Percentiles rank a stretch among this genome's conserved stretches.
Evolutionary conservation across 2,797 vertebrate genomes (phyloP).

Genomic region (Clarias laeviceps): DNA sequence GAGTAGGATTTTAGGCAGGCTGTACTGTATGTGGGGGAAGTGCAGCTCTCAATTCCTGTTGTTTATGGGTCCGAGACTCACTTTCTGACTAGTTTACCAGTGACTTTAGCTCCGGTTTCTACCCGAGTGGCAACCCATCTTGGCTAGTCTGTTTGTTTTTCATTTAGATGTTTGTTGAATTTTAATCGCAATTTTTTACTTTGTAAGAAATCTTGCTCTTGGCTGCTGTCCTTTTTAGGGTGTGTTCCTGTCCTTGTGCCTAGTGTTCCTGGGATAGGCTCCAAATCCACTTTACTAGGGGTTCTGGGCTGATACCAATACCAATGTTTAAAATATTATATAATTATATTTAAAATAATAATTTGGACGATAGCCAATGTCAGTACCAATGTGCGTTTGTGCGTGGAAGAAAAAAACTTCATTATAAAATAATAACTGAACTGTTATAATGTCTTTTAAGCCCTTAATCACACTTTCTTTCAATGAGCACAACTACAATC

Average conservation of each 20-base stretch:
- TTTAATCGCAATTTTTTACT: too few species aligned
- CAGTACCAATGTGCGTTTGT: too few species aligned
- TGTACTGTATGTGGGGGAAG: neutral
- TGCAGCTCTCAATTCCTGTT: constrained; percentile 18
- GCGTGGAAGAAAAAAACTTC: too few species aligned
- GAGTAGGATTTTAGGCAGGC: neutral
- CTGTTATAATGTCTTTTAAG: too few species aligned
- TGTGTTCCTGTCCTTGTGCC: neutral
- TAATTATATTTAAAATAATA: too few species aligned
- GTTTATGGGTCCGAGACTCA: neutral
- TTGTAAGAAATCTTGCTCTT: neutral
- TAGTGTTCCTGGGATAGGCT: neutral
- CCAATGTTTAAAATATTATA: too few species aligned
- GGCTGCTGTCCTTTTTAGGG: neutral
- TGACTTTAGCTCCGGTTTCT: neutral
- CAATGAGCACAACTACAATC: too few species aligned
- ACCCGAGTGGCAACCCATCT: neutral
- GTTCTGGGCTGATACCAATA: too few species aligned
- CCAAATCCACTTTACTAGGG: neutral
- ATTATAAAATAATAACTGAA: too few species aligned
- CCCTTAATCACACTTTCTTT: too few species aligned
- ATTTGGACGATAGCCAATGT: too few species aligned
- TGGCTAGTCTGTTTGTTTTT: neutral
- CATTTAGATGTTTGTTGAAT: neutral
- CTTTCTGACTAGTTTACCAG: neutral